Evolutionary conservation across 2,797 vertebrate species (phyloP), one percentile per base, ranked within the genome.

Genomic region (Myotis findleyi): DNA sequence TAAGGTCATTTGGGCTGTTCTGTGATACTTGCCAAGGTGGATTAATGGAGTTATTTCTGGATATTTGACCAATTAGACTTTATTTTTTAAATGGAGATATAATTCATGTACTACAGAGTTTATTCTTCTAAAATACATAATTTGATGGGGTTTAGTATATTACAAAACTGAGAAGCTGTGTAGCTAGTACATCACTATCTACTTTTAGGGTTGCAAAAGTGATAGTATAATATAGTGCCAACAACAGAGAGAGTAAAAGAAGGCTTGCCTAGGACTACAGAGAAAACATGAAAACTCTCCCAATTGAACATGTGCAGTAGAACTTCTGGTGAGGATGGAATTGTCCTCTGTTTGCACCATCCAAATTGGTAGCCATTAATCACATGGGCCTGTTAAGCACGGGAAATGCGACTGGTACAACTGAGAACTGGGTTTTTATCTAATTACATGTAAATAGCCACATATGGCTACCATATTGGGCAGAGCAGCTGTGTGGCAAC

Each of bases 401-500:
- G 38, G 44, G 62, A 64, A 94, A 87, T 92, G 57, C 25, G 8
- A 88, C 69, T 57, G 30, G 20, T 71, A 27, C 41, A 20, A 30
- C 13, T 30, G 10, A 77, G 69, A 47, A 85, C 62, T 94, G 53
- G 23, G 13, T 75, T 89, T 91, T 84, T 33, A 49, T 71, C 80
- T 92, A 68, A 85, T 83, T 68, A 25, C 53, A 77, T 76, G 36
- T 84, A 59, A 93, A 94, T 36, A 51, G 73, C 87, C 71, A 47
- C 95, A 96, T 64, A n/a, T 87, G 96, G 92, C 64, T 64, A 6
- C 90, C 96, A 94, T 73, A 96, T 91, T 92, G 93, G 75, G 47
- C 20, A 36, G 20, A 2, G 16, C 49, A 6, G 44, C 69, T 80
- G 33, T 47, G 3, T 38, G 71, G 53, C 81, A 76, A 47, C 51